Evolutionary conservation across 2,888 invertebrate genomes (phyloP).

Genomic region (Agrochola macilenta): DNA sequence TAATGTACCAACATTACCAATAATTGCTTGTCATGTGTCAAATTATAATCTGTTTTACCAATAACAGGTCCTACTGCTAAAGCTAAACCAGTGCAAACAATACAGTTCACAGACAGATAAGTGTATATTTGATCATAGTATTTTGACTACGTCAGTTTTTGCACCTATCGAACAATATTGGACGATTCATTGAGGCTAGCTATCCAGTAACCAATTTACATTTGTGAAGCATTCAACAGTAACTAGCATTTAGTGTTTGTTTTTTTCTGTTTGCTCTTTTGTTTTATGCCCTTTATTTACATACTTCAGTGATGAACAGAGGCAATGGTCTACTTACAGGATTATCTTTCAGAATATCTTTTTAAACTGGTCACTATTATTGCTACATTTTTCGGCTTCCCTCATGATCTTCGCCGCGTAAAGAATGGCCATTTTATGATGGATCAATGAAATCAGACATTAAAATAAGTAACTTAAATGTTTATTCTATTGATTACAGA

Average conservation of each 20-base stretch:
- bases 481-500: conserved; percentile 11
- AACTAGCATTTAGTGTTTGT: not conserved
- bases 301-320: not conserved
- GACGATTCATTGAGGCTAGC: conserved; percentile 16
- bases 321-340: not conserved
- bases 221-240: conserved; percentile 19
- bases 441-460: not conserved
- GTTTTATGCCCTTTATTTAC: not conserved
- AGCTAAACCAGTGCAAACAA: not conserved
- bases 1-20: not conserved
- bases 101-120: not conserved
- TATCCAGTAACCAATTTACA: conserved; percentile 40
- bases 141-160: conserved; percentile 27
- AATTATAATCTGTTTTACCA: not conserved
- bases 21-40: not conserved
- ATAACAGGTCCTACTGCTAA: not conserved
- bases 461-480: not conserved
- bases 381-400: not conserved
- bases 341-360: not conserved
- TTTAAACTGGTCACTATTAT: not conserved
- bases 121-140: conserved; percentile 20
- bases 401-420: not conserved
- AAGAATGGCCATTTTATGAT: not conserved
- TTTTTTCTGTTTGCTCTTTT: not conserved
- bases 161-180: conserved; percentile 33